Evolutionary conservation across 2,113 vertebrate genomes (phyloP).

Genomic region (Melanostigma gelatinosum): DNA sequence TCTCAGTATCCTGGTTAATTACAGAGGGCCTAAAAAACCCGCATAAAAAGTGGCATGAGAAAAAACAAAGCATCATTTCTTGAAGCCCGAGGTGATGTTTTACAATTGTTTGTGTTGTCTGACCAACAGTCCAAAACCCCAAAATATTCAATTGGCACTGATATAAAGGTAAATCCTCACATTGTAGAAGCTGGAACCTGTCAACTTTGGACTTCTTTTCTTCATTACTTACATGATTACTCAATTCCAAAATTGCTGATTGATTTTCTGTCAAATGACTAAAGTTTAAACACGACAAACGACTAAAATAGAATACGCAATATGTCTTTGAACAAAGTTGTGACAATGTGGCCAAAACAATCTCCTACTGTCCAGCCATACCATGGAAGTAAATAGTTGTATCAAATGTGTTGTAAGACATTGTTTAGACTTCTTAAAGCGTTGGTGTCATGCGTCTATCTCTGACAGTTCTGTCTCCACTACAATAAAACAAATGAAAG

Average conservation of each 20-base stretch:
- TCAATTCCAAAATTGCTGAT: not conserved
- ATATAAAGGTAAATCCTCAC: not conserved
- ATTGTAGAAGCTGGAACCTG: too few species aligned
- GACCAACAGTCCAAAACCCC: not conserved
- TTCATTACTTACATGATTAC: not conserved
- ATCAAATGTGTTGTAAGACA: not conserved
- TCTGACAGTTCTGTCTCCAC: not conserved
- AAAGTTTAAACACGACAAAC: not conserved
- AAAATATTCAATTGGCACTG: not conserved
- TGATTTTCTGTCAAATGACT: not conserved
- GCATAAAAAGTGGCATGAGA: not conserved
- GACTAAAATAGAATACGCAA: not conserved
- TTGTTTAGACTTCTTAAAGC: not conserved
- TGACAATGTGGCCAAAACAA: not conserved
- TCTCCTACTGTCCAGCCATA: not conserved
- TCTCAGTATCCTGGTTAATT: too few species aligned
- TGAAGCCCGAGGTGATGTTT: not conserved
- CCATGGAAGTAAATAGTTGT: not conserved
- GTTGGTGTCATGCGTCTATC: not conserved
- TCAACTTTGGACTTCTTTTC: too few species aligned
- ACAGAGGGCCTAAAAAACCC: too few species aligned
- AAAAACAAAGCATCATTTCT: not conserved
- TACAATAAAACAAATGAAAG: not conserved
- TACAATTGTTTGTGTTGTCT: not conserved
- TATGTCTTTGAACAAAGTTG: not conserved